phyloP scores from a whole-genome alignment of 2,888 invertebrate species.

The Perizoma flavofasciatum region DNA sequence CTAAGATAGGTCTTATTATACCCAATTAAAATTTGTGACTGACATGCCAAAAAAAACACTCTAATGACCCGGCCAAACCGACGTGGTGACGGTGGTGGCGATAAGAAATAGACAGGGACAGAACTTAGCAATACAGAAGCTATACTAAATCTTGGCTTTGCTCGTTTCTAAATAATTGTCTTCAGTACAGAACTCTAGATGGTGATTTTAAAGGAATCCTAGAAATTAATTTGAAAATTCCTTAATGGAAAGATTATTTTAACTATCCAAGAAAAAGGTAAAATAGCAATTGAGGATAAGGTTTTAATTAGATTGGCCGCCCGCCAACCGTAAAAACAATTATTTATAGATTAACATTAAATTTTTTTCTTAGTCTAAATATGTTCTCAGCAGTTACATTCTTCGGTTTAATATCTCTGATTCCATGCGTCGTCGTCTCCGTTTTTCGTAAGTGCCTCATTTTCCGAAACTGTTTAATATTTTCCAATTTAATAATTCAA shows the following conservation, averaged over 20 bases:
- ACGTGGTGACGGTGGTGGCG: too few relatives aligned
- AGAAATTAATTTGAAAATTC: constrained; percentile 11
- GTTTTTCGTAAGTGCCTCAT: constrained; percentile 55
- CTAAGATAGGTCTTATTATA: too few relatives aligned
- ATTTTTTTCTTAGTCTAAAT: constrained; percentile 45
- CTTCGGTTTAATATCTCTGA: constrained; percentile 51
- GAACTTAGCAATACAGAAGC: too few relatives aligned
- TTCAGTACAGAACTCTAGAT: not conserved
- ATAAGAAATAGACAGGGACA: too few relatives aligned
- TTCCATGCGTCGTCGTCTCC: constrained; percentile 45
- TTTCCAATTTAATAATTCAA: not conserved
- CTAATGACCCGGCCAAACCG: too few relatives aligned
- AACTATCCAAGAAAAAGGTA: constrained; percentile 14
- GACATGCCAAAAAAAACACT: too few relatives aligned
- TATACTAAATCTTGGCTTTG: too few relatives aligned
- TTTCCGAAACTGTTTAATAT: not conserved
- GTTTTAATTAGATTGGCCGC: constrained; percentile 43
- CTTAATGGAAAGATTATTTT: constrained; percentile 8
- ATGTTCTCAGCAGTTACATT: constrained; percentile 60
- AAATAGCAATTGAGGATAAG: constrained; percentile 34
- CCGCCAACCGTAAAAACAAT: constrained; percentile 49
- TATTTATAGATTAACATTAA: constrained; percentile 39
- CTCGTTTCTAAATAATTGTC: too few relatives aligned
- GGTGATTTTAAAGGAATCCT: not conserved
- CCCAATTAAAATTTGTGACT: too few relatives aligned